These are phyloP conservation scores for Drosophila erecta DNA, from an alignment of 1,140 invertebrate genomes.

Conservation along the genomic window DNA sequence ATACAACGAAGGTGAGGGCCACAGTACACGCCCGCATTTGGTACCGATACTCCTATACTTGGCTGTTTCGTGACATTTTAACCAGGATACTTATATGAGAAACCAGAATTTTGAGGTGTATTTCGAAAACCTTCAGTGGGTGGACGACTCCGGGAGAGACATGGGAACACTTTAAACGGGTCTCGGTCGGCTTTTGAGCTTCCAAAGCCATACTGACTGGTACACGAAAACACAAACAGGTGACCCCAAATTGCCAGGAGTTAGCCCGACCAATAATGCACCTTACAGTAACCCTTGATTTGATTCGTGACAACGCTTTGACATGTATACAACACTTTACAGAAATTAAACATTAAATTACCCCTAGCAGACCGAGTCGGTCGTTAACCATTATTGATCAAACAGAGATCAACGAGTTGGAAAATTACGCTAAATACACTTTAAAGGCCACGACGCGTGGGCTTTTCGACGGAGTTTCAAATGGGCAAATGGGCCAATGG, in stretches of 20 bases:
- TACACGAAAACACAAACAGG: constrained; percentile 8
- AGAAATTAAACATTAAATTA: constrained; percentile 25
- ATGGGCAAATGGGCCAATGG: neutral
- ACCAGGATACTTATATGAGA: constrained; percentile 10
- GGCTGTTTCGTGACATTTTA: constrained; percentile 13
- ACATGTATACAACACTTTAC: constrained; percentile 11
- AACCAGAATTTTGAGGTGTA: constrained; percentile 32
- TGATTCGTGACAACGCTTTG: constrained; percentile 5
- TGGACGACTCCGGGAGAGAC: constrained; percentile 13
- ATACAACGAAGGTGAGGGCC: constrained; percentile 34
- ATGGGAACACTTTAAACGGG: constrained; percentile 14
- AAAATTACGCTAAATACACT: constrained; percentile 20
- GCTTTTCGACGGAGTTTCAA: constrained; percentile 15
- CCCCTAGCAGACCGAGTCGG: constrained; percentile 13
- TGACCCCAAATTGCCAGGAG: constrained; percentile 16
- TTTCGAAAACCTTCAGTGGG: constrained; percentile 16
- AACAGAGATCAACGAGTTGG: constrained; percentile 6
- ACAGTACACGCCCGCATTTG: neutral
- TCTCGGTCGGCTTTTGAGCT: neutral
- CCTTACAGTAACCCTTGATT: constrained; percentile 7
- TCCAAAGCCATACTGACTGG: constrained; percentile 2
- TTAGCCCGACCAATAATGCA: constrained; percentile 10
- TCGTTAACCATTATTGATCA: constrained; percentile 9
- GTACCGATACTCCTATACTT: constrained; percentile 4
- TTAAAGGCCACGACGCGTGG: neutral